Percentiles rank a stretch among this genome's conserved stretches.
phyloP scores from a whole-genome alignment of 2,888 invertebrate genomes.

The Campoletis raptor region DNA sequence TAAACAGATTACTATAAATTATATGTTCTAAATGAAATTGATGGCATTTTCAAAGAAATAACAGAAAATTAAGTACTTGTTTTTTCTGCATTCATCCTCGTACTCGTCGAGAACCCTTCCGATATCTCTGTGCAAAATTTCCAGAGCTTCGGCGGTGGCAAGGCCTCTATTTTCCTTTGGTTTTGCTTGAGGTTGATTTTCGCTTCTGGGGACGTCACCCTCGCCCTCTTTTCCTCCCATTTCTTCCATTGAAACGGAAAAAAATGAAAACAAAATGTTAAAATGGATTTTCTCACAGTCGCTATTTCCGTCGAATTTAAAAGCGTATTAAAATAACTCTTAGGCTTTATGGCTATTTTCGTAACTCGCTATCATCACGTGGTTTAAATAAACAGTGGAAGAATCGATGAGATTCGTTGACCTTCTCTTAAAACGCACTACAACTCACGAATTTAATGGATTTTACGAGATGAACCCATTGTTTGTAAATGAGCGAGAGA shows the following conservation, averaged over 20 bases:
- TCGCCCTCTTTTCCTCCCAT: conserved; percentile 77
- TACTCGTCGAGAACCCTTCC: conserved; percentile 88
- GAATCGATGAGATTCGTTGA: conserved; percentile 52
- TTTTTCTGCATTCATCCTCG: conserved; percentile 87
- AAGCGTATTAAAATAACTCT: conserved; percentile 60
- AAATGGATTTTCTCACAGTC: conserved; percentile 19
- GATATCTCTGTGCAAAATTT: conserved; percentile 90
- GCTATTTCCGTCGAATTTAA: conserved; percentile 30
- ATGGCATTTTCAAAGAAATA: neutral
- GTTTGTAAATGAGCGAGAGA: conserved; percentile 26
- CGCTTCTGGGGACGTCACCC: conserved; percentile 66
- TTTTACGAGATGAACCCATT: conserved; percentile 5
- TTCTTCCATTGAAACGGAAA: conserved; percentile 49
- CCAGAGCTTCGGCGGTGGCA: conserved; percentile 89
- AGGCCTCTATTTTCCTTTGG: conserved; percentile 85
- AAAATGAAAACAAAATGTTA: neutral
- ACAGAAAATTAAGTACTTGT: conserved; percentile 82
- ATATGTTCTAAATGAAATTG: neutral
- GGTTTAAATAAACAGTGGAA: conserved; percentile 53
- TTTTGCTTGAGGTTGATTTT: conserved; percentile 70
- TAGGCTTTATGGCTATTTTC: conserved; percentile 60
- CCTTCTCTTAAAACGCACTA: neutral
- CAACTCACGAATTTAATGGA: neutral
- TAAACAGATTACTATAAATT: neutral
- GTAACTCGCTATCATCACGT: conserved; percentile 57